Conservation (phyloP, 1,140 invertebrate genomes). For the Akabosia matsudoensis region DNA sequence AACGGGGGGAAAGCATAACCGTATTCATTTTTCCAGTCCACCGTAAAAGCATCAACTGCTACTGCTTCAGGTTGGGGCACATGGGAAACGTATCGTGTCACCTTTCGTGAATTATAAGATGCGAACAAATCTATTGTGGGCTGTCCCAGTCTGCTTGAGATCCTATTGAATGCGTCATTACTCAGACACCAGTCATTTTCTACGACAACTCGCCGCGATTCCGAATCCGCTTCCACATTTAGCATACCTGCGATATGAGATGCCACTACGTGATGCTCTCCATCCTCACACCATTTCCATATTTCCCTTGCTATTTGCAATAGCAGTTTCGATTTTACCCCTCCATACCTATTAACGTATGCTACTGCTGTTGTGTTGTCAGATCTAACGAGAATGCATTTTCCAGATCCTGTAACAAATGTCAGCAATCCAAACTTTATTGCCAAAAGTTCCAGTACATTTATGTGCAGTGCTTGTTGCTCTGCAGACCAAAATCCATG, state of each 20-base stretch:
- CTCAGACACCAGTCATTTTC: not conserved
- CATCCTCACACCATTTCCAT: not conserved
- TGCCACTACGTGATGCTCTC: not conserved
- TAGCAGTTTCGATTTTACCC: not conserved
- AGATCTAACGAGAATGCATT: not conserved
- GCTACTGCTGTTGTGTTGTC: conserved; percentile 27
- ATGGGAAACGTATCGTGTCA: not conserved
- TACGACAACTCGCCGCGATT: not conserved
- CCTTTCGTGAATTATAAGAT: not conserved
- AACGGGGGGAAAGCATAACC: conserved; percentile 28
- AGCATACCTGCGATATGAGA: not conserved
- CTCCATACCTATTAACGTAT: conserved; percentile 31
- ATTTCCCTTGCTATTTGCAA: conserved; percentile 15
- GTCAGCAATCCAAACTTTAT: not conserved
- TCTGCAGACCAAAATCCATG: not conserved
- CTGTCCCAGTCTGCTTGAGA: not conserved
- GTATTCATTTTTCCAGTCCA: not conserved
- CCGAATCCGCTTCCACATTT: not conserved
- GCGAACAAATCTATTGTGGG: conserved; percentile 9
- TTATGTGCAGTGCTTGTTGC: not conserved
- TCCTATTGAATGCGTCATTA: not conserved
- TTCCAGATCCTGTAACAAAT: not conserved
- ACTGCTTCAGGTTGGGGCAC: conserved; percentile 2
- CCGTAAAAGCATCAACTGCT: not conserved
- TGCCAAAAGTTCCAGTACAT: conserved; percentile 23